Evolutionary conservation across 2,797 vertebrate species (phyloP).

Genomic region (Diplodus puntazzo): DNA sequence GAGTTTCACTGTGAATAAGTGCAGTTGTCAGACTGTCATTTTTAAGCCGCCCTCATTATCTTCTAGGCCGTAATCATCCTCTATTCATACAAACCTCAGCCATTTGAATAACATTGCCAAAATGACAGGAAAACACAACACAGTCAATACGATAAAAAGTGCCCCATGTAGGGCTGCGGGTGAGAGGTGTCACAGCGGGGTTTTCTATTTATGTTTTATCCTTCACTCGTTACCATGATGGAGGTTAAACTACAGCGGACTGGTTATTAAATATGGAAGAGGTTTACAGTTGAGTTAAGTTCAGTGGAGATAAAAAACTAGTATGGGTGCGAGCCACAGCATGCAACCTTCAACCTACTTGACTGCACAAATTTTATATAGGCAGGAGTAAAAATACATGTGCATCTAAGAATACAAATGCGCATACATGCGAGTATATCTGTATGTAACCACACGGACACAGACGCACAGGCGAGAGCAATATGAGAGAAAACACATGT

Average conservation of each 20-base stretch:
- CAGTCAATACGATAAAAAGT: constrained; percentile 6
- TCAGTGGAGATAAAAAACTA: constrained; percentile 13
- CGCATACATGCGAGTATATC: neutral
- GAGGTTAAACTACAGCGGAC: constrained; percentile 36
- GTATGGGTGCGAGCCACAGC: constrained; percentile 12
- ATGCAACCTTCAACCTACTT: constrained; percentile 65
- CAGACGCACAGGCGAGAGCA: neutral
- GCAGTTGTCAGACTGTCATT: constrained; percentile 47
- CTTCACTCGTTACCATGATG: constrained; percentile 23
- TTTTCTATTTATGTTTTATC: constrained; percentile 36
- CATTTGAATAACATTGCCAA: constrained; percentile 29
- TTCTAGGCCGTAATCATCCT: constrained; percentile 54
- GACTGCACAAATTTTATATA: constrained; percentile 54
- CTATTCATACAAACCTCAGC: constrained; percentile 49
- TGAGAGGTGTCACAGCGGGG: constrained; percentile 4
- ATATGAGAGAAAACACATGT: neutral
- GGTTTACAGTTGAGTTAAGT: constrained; percentile 47
- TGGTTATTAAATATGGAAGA: constrained; percentile 66
- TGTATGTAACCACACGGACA: neutral
- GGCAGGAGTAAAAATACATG: constrained; percentile 20
- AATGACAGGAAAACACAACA: constrained; percentile 41
- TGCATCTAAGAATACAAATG: constrained; percentile 8
- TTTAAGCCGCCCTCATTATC: constrained; percentile 52
- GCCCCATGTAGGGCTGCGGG: neutral
- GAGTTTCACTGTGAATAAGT: constrained; percentile 54